A percentile compares a stretch with the other conserved stretches of the same genome.
phyloP scores from a whole-genome alignment of 1,140 invertebrate species.

The Bombus sylvicola region DNA sequence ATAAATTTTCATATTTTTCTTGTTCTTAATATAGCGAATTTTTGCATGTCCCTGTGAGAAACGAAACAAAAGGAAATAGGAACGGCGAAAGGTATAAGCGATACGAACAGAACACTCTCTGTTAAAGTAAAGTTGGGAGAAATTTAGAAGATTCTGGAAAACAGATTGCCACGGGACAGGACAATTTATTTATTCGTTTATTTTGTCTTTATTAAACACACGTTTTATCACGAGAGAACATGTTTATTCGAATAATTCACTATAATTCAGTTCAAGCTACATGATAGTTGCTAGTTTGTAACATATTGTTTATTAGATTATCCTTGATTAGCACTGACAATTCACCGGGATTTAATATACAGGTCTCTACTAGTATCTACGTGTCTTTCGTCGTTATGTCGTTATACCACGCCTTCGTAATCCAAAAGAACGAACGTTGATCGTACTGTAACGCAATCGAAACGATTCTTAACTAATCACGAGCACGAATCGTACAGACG shows the following conservation, averaged over 20 bases:
- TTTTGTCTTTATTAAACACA: conserved; percentile 24
- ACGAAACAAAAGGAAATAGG: not conserved
- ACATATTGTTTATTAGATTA: conserved; percentile 74
- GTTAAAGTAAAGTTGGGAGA: not conserved
- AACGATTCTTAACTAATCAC: conserved; percentile 43
- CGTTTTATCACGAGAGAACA: conserved; percentile 80
- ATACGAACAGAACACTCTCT: not conserved
- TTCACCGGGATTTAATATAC: conserved; percentile 76
- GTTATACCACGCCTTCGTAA: conserved; percentile 63
- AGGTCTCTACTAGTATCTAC: conserved; percentile 76
- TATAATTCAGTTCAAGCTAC: conserved; percentile 76
- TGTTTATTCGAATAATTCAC: conserved; percentile 80
- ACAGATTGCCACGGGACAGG: not conserved
- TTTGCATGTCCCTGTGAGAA: not conserved
- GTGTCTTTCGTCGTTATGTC: conserved; percentile 57
- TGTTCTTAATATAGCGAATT: not conserved
- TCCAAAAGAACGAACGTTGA: conserved; percentile 42
- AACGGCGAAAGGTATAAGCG: not conserved
- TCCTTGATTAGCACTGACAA: conserved; percentile 74
- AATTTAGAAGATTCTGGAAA: not conserved
- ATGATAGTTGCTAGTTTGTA: conserved; percentile 75
- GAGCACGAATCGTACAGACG: conserved; percentile 14
- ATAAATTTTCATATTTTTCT: not conserved
- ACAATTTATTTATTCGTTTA: not conserved
- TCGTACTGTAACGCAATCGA: conserved; percentile 37